A percentile compares a stretch with the other conserved stretches of the same genome.
These are phyloP conservation scores for Indicator maculatus DNA, from an alignment of 2,113 vertebrate species.

Conservation along the genomic window DNA sequence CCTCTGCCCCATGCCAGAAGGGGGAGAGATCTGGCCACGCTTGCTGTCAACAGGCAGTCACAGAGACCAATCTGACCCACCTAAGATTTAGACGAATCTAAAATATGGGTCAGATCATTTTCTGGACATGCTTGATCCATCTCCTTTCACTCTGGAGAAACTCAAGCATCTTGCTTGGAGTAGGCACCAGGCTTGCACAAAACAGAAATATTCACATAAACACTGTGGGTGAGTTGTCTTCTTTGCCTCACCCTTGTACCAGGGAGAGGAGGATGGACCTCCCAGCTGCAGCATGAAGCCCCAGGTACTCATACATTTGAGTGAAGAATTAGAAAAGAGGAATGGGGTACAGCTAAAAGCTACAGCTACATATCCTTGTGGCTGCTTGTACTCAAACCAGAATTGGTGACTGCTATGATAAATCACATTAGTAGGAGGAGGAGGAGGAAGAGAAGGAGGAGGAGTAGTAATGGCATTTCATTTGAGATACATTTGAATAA, in stretches of 20 bases:
- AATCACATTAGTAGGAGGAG: neutral
- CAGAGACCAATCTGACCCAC: neutral
- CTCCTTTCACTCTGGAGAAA: neutral
- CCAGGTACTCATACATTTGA: accelerated
- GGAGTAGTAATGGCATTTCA: too few species aligned
- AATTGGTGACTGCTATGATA: accelerated
- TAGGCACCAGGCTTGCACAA: accelerated
- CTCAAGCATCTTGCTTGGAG: neutral
- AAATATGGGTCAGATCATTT: neutral
- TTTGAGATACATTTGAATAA: neutral
- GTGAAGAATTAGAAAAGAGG: neutral
- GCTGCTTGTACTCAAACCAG: neutral
- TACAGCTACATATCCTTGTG: neutral
- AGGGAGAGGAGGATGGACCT: neutral
- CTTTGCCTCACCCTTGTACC: neutral
- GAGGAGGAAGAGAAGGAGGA: too few species aligned
- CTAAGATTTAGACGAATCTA: neutral
- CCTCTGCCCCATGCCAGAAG: accelerated
- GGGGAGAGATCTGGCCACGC: neutral
- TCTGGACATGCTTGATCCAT: neutral
- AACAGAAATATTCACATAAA: neutral
- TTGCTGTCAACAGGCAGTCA: neutral
- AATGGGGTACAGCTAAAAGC: neutral
- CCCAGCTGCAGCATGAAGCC: neutral
- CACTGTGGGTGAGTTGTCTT: accelerated